Conservation (phyloP, 2,888 invertebrate species). For the Aplocera efformata region DNA sequence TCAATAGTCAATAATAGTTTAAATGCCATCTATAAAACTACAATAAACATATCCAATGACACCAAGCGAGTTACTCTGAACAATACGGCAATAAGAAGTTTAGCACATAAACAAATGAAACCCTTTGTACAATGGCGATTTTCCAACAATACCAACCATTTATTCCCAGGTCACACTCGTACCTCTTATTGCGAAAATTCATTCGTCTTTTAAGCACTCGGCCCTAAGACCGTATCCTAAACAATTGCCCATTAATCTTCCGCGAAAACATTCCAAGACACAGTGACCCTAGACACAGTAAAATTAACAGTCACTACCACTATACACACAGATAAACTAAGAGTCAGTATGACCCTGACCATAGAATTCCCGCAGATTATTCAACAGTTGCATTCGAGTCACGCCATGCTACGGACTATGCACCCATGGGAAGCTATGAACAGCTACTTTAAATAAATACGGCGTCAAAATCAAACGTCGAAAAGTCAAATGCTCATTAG, state of each 20-base stretch:
- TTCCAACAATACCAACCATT: conserved; percentile 13
- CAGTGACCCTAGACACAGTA: conserved; percentile 32
- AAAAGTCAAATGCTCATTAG: conserved; percentile 43
- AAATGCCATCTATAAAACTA: too few relatives aligned
- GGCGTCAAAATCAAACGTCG: conserved; percentile 34
- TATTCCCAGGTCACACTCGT: conserved; percentile 20
- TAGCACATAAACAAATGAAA: too few relatives aligned
- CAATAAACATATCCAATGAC: too few relatives aligned
- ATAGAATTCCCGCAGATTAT: conserved; percentile 9
- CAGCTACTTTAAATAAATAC: conserved; percentile 34
- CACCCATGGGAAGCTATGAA: conserved; percentile 25
- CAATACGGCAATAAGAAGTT: too few relatives aligned
- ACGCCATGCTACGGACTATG: conserved; percentile 16
- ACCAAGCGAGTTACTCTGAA: too few relatives aligned
- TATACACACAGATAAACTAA: neutral
- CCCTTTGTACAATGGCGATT: neutral
- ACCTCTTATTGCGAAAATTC: conserved; percentile 20
- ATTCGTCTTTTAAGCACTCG: conserved; percentile 17
- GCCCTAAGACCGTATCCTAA: conserved; percentile 13
- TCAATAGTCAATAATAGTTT: too few relatives aligned
- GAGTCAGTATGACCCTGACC: conserved; percentile 10
- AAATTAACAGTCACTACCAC: neutral
- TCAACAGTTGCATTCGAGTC: conserved; percentile 8
- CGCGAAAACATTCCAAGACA: conserved; percentile 32
- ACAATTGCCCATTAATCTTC: conserved; percentile 35